Percentiles rank a stretch among this genome's conserved stretches.
Conservation (phyloP, 1,140 invertebrate genomes). For the Diabrotica virgifera region DNA sequence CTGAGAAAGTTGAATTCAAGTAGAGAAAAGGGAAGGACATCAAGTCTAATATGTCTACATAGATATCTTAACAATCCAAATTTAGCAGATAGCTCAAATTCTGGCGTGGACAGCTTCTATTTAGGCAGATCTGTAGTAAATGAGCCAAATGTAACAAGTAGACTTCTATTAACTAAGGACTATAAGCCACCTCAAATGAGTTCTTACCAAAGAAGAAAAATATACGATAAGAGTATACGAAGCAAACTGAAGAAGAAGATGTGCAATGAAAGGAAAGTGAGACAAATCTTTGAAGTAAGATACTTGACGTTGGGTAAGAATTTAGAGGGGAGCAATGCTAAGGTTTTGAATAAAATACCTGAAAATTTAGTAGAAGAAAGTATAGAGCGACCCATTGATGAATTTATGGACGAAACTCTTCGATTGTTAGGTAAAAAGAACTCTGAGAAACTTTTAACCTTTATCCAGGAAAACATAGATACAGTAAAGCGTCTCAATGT, state of each 20-base stretch:
- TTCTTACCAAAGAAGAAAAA: slow-evolving; percentile 30
- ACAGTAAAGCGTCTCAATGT: background rate
- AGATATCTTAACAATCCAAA: slow-evolving; percentile 24
- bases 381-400: background rate
- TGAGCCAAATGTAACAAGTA: slow-evolving; percentile 12
- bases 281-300: slow-evolving; percentile 30
- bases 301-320: slow-evolving; percentile 18
- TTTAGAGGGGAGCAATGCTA: background rate
- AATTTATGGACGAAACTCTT: slow-evolving; percentile 17
- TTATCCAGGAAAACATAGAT: background rate
- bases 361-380: background rate
- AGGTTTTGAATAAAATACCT: background rate
- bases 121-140: background rate
- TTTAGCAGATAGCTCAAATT: slow-evolving; percentile 12
- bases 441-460: background rate
- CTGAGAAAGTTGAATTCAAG: background rate
- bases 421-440: background rate
- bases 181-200: slow-evolving; percentile 24
- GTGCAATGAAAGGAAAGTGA: slow-evolving; percentile 14
- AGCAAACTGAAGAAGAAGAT: slow-evolving; percentile 30
- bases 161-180: slow-evolving; percentile 31
- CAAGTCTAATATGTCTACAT: slow-evolving; percentile 14
- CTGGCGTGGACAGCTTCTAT: slow-evolving; percentile 14
- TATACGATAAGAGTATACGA: slow-evolving; percentile 28
- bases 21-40: slow-evolving; percentile 8